Evolutionary conservation across 2,888 invertebrate genomes (phyloP), one percentile per base, ranked within the genome.

Genomic region (Polyploca ridens): DNA sequence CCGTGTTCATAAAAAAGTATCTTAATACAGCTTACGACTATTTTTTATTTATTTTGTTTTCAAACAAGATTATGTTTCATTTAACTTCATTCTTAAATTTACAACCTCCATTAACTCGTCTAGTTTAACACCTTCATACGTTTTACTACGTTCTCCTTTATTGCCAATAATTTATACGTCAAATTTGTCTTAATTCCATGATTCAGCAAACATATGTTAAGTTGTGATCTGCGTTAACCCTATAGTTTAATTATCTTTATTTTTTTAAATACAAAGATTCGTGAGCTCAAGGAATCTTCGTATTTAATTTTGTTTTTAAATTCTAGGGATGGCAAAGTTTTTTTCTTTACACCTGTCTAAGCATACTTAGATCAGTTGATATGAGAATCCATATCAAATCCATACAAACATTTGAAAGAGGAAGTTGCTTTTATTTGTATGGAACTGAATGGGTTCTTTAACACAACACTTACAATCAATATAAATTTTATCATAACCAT

Each of bases 181-280:
- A 75, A 70, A 81, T 80, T 76, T 81, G 75, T 81, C 72, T 77
- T 76, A 75, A 68, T 75, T 82, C 85, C 80, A 87, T 90, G 93
- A 91, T 86, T 80, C 89, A 79, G 88, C 91, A 86, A 91, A 91
- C 89, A 93, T 79, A 77, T 90, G 88, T 90, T 92, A 94, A 93
- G 90, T 94, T 93, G 93, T 94, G 93, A 93, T 89, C 82, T 89
- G 91, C 92, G 46, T 89, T 79, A 83, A 86, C 89, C 90, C 90
- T 91, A 93, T 88, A 86, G 80, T 84, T 86, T 81, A 80, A 81
- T 73, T 82, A 54, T 78, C 83, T 83, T 83, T 75, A 83, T 79
- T 72, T 66, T 74, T 81, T 89, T 86, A 91, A 93, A 93, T 89
- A 87, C 82, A 82, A 88, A 90, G 88, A 90, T 87, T 87, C 91